These are phyloP conservation scores for Mythimna pallens DNA, from an alignment of 2,888 invertebrate genomes.

Conservation along the genomic window DNA sequence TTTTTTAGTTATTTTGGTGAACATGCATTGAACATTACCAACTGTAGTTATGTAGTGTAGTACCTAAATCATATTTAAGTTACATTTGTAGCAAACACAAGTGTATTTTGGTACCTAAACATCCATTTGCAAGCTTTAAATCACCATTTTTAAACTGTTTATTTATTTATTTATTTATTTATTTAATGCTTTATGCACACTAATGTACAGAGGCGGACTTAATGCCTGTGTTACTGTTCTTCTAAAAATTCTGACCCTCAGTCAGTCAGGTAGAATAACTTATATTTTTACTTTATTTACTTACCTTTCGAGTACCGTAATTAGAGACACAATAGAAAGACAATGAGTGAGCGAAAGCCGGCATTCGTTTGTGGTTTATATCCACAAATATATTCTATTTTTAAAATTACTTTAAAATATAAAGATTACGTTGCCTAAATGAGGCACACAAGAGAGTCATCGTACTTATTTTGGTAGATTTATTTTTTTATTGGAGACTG, in stretches of 20 bases:
- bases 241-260: neutral
- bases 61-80: neutral
- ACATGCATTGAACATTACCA: neutral
- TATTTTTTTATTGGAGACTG: neutral
- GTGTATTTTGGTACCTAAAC: conserved; percentile 1
- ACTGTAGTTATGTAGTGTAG: neutral
- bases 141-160: neutral
- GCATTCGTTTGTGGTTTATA: neutral
- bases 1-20: conserved; percentile 2
- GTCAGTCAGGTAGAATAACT: neutral
- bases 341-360: too few species aligned
- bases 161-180: too few species aligned
- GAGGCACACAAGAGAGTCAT: neutral
- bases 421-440: neutral
- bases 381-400: conserved; percentile 3
- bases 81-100: neutral
- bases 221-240: too few species aligned
- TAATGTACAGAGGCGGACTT: too few species aligned
- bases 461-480: neutral
- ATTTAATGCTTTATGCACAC: too few species aligned
- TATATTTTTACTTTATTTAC: neutral
- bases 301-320: too few species aligned
- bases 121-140: neutral
- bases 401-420: neutral
- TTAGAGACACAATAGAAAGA: too few species aligned